Percentiles rank a stretch among this genome's conserved stretches.
phyloP scores from a whole-genome alignment of 2,113 vertebrate species.

The Vicugna pacos region DNA sequence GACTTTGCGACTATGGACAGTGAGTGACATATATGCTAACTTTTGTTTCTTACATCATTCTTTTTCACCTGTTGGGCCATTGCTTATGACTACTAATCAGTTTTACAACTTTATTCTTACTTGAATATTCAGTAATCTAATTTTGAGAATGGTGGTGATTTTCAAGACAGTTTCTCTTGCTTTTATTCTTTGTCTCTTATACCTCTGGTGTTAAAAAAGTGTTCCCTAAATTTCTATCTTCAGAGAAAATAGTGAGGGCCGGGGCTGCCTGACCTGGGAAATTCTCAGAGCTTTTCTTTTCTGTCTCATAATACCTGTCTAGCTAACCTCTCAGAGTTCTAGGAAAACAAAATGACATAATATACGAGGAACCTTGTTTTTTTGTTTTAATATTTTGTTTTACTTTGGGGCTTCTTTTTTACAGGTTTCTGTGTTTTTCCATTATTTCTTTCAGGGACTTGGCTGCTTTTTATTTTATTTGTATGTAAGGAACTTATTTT shows the following conservation, averaged over 20 bases:
- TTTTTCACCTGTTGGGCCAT: neutral
- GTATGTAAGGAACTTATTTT: neutral
- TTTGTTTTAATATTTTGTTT: neutral
- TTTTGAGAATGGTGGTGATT: neutral
- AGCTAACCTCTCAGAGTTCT: neutral
- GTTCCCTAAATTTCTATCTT: neutral
- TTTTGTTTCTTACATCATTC: neutral
- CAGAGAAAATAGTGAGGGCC: neutral
- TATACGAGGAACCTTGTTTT: neutral
- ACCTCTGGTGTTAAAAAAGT: neutral
- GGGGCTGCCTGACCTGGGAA: neutral
- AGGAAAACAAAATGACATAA: neutral
- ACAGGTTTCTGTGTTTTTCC: neutral
- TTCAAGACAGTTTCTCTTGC: neutral
- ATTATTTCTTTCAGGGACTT: neutral
- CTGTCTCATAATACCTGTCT: neutral
- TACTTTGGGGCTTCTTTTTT: neutral
- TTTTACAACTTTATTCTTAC: neutral
- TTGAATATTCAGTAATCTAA: neutral
- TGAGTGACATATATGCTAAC: neutral
- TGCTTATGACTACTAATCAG: neutral
- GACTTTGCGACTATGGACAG: neutral
- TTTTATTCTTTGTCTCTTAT: neutral
- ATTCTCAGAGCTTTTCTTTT: neutral
- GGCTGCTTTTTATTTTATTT: neutral